Conservation (phyloP, 2,888 invertebrate genomes). For the Stenurella melanura region DNA sequence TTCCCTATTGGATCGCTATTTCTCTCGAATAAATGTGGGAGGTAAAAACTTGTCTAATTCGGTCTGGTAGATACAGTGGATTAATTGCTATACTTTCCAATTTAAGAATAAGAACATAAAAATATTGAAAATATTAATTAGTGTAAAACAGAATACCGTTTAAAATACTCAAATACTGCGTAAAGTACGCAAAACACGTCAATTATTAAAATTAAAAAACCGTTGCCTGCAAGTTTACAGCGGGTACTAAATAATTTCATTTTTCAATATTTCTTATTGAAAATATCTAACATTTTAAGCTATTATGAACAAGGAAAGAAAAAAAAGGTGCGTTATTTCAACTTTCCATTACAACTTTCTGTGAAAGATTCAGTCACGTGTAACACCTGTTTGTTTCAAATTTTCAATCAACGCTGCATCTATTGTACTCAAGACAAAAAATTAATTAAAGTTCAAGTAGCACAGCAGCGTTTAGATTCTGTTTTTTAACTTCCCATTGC, state of each 20-base stretch:
- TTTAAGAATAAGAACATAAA: too few species aligned
- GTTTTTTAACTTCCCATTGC: slow-evolving; percentile 11
- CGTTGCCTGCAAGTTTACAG: not conserved
- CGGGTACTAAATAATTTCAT: not conserved
- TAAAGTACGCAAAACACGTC: not conserved
- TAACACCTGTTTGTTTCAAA: slow-evolving; percentile 4
- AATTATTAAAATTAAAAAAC: not conserved
- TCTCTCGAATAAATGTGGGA: too few species aligned
- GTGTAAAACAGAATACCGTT: not conserved
- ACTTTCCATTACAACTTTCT: not conserved
- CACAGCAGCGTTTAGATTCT: not conserved
- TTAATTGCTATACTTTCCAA: too few species aligned
- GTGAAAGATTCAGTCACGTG: slow-evolving; percentile 9
- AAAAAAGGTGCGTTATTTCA: not conserved
- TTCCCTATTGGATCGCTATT: too few species aligned
- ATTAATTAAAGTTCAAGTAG: slow-evolving; percentile 12
- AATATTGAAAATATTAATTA: not conserved
- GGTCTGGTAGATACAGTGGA: too few species aligned
- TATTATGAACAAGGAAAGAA: not conserved
- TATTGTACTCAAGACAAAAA: not conserved
- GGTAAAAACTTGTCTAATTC: too few species aligned
- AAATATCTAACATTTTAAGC: not conserved
- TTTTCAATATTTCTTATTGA: not conserved
- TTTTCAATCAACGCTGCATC: slow-evolving; percentile 8
- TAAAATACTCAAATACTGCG: not conserved